Base-by-base conservation (phyloP, 2,797 vertebrate species). In the Lacerta bilineata region DNA sequence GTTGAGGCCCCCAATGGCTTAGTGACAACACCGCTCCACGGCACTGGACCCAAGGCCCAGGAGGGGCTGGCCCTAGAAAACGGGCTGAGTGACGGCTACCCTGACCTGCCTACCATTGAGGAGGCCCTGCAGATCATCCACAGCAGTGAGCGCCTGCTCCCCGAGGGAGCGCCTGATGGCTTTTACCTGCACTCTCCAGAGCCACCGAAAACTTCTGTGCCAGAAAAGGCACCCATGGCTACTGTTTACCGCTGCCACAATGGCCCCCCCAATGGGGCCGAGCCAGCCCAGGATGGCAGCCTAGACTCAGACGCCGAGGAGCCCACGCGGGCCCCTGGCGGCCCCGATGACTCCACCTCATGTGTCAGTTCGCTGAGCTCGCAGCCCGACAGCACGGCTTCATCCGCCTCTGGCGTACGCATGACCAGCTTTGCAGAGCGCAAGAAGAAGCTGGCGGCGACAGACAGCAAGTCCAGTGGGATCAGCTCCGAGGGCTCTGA, bases 101-200 rank as follows among this genome's bases (percentile, higher is more conserved):
- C 97, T 7, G 98, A 98, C 89, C 95, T 98, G 43, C 98, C 98
- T 25, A 99, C 98, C 75, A 99, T 99, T 25, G 98, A 99, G 92
- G 98, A 99, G 91, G 98, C 98, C 15, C 95, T 99, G 87, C 98
- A 99, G 95, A 99, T 99, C 88, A 99, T 99, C 89, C 98, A 99
- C 95, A 98, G 98, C 2, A 98, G 98, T 2, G 98, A 99, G 66
- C 97, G 98, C 43, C 97, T 98, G 61, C 98, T 98, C 84, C 98
- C 98, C 0, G 98, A 99, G 0, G 98, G 98, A 0, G 98, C 98
- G 0, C 97, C 98, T 0, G 98, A 98, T 1, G 95, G 95, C 61
- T 99, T 99, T 94, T 98, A 98, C 95, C 97, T 99, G 94, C 98
- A 98, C 94, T 98, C 98, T 8, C 98, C 98, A 0, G 98, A 98